Conservation (phyloP, 2,797 vertebrate genomes). For the Chelon labrosus region DNA sequence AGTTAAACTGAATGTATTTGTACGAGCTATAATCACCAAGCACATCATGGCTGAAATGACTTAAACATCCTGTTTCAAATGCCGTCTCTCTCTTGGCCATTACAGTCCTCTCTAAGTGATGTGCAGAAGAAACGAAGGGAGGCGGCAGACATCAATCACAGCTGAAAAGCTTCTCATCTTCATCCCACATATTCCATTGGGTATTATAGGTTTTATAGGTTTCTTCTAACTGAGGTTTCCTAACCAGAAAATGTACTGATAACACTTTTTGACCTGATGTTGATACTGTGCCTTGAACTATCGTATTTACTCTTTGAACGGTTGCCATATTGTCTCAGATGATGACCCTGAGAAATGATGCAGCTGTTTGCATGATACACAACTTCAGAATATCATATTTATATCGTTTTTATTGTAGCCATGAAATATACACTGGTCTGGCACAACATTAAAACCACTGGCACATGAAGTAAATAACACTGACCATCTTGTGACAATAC, state of each 20-base stretch:
- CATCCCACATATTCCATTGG: not conserved
- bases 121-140: not conserved
- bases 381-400: too few relatives aligned
- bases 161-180: not conserved
- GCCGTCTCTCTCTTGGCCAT: constrained; percentile 4
- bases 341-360: too few relatives aligned
- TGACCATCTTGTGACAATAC: too few relatives aligned
- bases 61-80: constrained; percentile 20
- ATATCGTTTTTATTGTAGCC: too few relatives aligned
- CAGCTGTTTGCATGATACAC: too few relatives aligned
- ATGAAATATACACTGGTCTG: too few relatives aligned
- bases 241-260: not conserved
- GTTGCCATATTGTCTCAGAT: too few relatives aligned
- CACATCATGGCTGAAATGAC: not conserved
- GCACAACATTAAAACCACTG: too few relatives aligned
- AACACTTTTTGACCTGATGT: not conserved
- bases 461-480: too few relatives aligned
- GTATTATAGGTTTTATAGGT: not conserved
- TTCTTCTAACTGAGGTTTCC: not conserved
- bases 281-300: not conserved
- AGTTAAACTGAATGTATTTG: constrained; percentile 9
- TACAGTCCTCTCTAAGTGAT: constrained; percentile 5
- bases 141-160: not conserved
- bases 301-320: too few relatives aligned
- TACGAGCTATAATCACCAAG: not conserved